Evolutionary conservation across 2,113 vertebrate species (phyloP), one percentile per base, ranked within the genome.

Genomic region (Leptocoma aspasia): DNA sequence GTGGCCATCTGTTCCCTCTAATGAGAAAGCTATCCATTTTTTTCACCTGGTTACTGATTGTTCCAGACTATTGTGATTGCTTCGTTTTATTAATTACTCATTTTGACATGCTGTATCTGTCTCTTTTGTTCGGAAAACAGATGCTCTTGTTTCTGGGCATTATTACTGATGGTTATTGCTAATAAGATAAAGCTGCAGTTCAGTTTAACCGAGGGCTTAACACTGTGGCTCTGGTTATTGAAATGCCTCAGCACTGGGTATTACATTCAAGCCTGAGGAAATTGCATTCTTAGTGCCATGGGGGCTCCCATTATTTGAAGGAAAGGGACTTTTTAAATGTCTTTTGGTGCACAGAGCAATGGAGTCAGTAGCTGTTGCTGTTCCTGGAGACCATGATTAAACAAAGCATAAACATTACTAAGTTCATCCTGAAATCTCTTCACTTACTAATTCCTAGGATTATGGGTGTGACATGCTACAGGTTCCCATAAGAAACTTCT

Each of bases 1-100:
- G 88, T 52, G 15, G 57, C 95, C 95, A 96, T 96, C 95, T 97
- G 96, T 86, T 97, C 90, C 72, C 82, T 72, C 52, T 94, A 89
- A 96, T 94, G 88, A 94, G 89, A 90, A 90, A 89, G 65, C 94
- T 84, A 79, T 92, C 90, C 83, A 44, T 95, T 97, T 94, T 93
- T 96, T 97, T 96, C 94, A 97, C 96, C 95, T 96, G 95, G 89
- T 96, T 94, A 96, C 94, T 95, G 94, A 95, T 96, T 95, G 93
- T 94, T 96, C 90, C 95, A 95, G 95, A 84, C 90, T 96, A 92
- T 84, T 92, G 94, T 96, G 96, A 96, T 96, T 92, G 94, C 95
- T 93, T 96, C 94, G 86, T 96, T 92, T 97, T 96, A 96, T 96
- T 97, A 97, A 97, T 97, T 96, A 94, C 96, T 97, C 95, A 92